Base-by-base conservation (phyloP, 2,888 invertebrate genomes). In the Thyatira batis region DNA sequence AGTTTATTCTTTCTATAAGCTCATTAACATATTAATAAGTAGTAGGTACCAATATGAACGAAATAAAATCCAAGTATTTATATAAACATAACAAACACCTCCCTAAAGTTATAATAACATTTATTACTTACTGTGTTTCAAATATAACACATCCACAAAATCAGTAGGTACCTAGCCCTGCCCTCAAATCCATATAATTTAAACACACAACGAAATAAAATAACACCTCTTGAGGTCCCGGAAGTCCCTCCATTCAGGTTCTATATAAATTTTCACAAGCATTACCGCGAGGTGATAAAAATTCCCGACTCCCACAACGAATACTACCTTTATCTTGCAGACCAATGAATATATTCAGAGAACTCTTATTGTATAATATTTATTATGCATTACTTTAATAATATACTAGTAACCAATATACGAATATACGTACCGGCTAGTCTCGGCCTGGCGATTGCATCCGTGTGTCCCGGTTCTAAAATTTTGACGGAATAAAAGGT, bases 121-220 rank as follows among this genome's bases (percentile, higher is more conserved):
- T 4, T 4, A 6, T 23, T 23, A 23, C 23, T 23, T 4, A 13
- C 33, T 30, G n/a, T n/a, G n/a, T n/a, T n/a, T n/a, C n/a, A n/a
- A n/a, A n/a, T n/a, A n/a, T n/a, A n/a, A n/a, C n/a, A n/a, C n/a
- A n/a, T n/a, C n/a, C n/a, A n/a, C n/a, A 20, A 44, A 23, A 23
- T 45, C 10, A 9, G n/a, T 1, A 5, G 1, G 23, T 6, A 1
- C 3, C 3, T 25, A 13, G 17, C 13, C 23, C 1, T 45, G 10
- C 13, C 45, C 25, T n/a, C 3, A 5, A 6, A 13, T 23, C 6
- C 4, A n/a, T n/a, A 45, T 6, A 46, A 23, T 46, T 46, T 13
- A 46, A 46, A 46, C 25, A 45, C 45, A 46, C 45, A 46, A 13
- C 3, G 45, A 25, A 46, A 46, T 46, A 46, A 46, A 46, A 46